Evolutionary conservation across 2,888 invertebrate genomes (phyloP).

Genomic region (Pimpla rufipes): DNA sequence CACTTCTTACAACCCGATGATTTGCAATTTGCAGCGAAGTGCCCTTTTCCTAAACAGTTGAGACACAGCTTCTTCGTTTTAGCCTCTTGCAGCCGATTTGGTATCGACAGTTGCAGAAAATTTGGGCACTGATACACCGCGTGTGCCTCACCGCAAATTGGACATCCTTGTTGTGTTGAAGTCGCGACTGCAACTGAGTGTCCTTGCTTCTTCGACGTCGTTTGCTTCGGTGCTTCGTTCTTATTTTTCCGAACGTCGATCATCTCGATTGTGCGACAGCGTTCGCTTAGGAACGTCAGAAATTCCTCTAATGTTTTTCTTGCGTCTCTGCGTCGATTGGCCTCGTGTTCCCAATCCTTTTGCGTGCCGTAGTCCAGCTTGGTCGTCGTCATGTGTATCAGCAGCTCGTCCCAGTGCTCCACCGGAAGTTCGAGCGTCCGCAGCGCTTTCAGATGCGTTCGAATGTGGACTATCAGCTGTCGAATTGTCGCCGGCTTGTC

Average conservation of each 20-base stretch:
- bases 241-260: conserved; percentile 51
- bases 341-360: conserved; percentile 56
- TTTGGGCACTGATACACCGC: conserved; percentile 39
- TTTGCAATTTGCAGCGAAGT: conserved; percentile 58
- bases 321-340: conserved; percentile 37
- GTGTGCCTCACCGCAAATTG: background rate
- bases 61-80: conserved; percentile 49
- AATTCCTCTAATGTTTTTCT: conserved; percentile 42
- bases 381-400: conserved; percentile 56
- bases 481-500: conserved; percentile 56
- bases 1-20: conserved; percentile 69
- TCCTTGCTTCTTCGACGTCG: conserved; percentile 26
- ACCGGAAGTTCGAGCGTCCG: conserved; percentile 53
- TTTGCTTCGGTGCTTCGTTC: conserved; percentile 20
- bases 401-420: conserved; percentile 54
- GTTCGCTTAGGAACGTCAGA: conserved; percentile 45
- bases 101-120: conserved; percentile 45
- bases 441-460: conserved; percentile 47
- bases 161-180: conserved; percentile 14
- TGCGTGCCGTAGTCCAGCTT: conserved; percentile 56
- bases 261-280: conserved; percentile 51
- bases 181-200: conserved; percentile 46
- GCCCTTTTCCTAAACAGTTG: conserved; percentile 58
- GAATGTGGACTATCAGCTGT: conserved; percentile 54
- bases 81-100: conserved; percentile 28